phyloP scores from a whole-genome alignment of 2,113 vertebrate genomes.

The Platichthys stellatus region DNA sequence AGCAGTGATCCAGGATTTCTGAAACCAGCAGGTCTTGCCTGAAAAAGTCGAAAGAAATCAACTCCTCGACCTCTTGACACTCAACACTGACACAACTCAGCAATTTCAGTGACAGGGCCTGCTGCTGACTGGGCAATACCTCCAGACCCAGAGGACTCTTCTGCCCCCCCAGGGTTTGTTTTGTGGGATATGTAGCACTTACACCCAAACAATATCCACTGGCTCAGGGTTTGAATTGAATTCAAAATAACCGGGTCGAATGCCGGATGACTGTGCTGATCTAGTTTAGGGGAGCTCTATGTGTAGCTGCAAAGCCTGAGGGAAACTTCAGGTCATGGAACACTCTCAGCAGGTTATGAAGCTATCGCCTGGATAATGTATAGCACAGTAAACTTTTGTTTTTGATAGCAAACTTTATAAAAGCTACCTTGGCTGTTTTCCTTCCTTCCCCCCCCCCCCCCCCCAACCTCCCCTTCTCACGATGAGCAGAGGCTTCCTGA shows the following conservation, averaged over 20 bases:
- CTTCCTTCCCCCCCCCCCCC: no score
- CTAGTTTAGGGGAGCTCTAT: no score
- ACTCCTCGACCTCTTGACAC: constrained; percentile 46
- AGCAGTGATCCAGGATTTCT: background rate
- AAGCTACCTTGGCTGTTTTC: no score
- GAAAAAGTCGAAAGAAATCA: constrained; percentile 44
- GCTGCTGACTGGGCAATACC: constrained; percentile 61
- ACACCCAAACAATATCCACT: constrained; percentile 51
- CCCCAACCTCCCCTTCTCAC: no score
- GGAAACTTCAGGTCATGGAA: background rate
- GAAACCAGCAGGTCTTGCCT: constrained; percentile 15
- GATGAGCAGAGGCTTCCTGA: no score
- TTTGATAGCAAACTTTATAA: no score
- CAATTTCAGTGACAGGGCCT: constrained; percentile 48
- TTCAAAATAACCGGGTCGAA: constrained; percentile 62
- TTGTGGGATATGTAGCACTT: constrained; percentile 43
- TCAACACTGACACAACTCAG: constrained; percentile 69
- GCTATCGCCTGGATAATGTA: no score
- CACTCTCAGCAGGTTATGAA: no score
- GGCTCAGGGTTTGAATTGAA: constrained; percentile 60
- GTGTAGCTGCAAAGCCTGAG: no score
- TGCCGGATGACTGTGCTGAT: background rate
- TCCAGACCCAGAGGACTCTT: constrained; percentile 15
- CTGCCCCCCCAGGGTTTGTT: constrained; percentile 32
- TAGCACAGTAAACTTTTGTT: no score